phyloP scores from a whole-genome alignment of 2,113 vertebrate species.

The Python bivittatus region DNA sequence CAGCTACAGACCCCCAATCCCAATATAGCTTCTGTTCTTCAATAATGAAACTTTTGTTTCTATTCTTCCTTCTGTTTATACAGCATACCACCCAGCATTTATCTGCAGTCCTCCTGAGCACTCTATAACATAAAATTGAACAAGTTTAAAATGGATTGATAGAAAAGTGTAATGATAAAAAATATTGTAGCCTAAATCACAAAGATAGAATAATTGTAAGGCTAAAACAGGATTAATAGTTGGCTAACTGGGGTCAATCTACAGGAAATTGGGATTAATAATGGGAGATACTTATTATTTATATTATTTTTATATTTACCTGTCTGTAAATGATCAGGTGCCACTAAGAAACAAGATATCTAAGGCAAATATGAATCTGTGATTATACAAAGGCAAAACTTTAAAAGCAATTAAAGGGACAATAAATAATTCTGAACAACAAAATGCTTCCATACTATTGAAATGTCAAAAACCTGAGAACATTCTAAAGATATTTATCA shows the following conservation, averaged over 20 bases:
- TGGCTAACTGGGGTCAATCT: not conserved
- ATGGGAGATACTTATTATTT: not conserved
- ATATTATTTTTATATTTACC: not conserved
- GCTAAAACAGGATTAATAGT: not conserved
- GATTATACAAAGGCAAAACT: not conserved
- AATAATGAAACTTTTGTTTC: not conserved
- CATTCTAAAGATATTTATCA: not conserved
- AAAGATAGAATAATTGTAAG: not conserved
- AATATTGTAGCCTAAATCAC: not conserved
- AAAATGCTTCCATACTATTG: not conserved
- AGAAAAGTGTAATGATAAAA: not conserved
- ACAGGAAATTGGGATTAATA: not conserved
- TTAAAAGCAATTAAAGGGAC: not conserved
- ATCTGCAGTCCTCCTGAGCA: not conserved
- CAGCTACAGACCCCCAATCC: not conserved
- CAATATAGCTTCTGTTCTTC: not conserved
- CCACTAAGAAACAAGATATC: not conserved
- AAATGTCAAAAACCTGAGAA: not conserved
- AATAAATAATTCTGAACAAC: not conserved
- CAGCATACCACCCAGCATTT: not conserved
- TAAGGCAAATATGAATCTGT: not conserved
- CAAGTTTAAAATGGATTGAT: not conserved
- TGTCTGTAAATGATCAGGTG: not conserved
- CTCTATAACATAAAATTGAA: not conserved
- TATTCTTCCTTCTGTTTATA: not conserved